Percentiles rank a stretch among this genome's conserved stretches.
Evolutionary conservation across 2,113 vertebrate genomes (phyloP).

Genomic region (Hepsetus odoe): DNA sequence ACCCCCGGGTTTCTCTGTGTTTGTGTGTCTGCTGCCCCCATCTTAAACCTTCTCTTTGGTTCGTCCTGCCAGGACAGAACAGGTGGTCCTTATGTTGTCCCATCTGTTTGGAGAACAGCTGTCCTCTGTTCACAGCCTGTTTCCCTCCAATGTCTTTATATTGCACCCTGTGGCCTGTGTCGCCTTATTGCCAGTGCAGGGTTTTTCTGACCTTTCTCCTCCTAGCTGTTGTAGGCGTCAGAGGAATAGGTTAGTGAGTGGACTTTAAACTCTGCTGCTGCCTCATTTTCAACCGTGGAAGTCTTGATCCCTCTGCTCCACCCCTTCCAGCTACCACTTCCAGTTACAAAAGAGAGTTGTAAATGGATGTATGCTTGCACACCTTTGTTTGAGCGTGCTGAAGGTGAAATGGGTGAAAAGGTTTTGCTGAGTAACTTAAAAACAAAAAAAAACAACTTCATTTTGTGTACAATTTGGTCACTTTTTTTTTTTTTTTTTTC

Average conservation of each 20-base stretch:
- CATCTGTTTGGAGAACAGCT: slow-evolving; percentile 59
- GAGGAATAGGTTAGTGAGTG: background rate
- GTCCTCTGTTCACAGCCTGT: slow-evolving; percentile 17
- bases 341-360: no score
- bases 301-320: background rate
- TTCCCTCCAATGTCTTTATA: slow-evolving; percentile 13
- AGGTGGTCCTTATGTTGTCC: slow-evolving; percentile 53
- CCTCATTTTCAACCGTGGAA: background rate
- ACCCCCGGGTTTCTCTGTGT: no score
- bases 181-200: slow-evolving; percentile 18
- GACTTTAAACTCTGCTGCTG: background rate
- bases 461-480: no score
- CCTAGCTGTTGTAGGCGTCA: background rate
- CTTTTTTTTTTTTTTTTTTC: background rate
- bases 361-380: no score
- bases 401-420: no score
- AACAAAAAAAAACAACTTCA: no score
- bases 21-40: background rate
- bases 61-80: slow-evolving; percentile 31
- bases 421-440: no score
- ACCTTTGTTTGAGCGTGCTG: no score
- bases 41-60: background rate
- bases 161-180: slow-evolving; percentile 33
- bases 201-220: slow-evolving; percentile 26
- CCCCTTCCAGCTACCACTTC: background rate